These are phyloP conservation scores for Apantesis nais DNA, from an alignment of 2,888 invertebrate species.

Conservation along the genomic window DNA sequence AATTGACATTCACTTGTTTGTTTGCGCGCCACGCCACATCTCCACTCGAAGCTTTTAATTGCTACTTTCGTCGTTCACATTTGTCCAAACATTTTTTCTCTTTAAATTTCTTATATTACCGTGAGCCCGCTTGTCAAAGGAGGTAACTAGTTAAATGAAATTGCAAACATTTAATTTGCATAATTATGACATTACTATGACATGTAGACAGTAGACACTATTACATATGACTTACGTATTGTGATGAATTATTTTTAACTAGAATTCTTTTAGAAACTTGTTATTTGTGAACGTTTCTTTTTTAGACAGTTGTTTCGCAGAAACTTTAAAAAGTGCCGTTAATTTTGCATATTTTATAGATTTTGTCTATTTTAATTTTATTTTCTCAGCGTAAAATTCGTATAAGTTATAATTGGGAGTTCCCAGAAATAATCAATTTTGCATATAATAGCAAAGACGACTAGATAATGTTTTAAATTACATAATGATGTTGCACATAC, in stretches of 20 bases:
- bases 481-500: conserved; percentile 4
- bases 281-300: neutral
- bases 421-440: conserved; percentile 38
- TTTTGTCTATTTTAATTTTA: conserved; percentile 2
- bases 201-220: neutral
- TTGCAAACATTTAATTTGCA: neutral
- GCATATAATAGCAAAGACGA: conserved; percentile 22
- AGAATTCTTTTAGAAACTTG: conserved; percentile 2
- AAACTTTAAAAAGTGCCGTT: conserved; percentile 21
- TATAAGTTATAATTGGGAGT: conserved; percentile 7
- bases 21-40: conserved; percentile 52
- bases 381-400: neutral
- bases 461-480: conserved; percentile 14
- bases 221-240: neutral
- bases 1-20: conserved; percentile 67
- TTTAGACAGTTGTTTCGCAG: conserved; percentile 7
- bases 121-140: conserved; percentile 3
- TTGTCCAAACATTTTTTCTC: conserved; percentile 43
- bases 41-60: conserved; percentile 67
- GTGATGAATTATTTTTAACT: neutral
- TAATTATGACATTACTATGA: neutral
- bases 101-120: conserved; percentile 3
- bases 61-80: conserved; percentile 62
- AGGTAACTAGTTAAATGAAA: conserved; percentile 1
- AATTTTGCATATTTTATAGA: conserved; percentile 30